These are phyloP conservation scores for Enchytraeus crypticus DNA, from an alignment of 2,888 invertebrate genomes.

Conservation along the genomic window DNA sequence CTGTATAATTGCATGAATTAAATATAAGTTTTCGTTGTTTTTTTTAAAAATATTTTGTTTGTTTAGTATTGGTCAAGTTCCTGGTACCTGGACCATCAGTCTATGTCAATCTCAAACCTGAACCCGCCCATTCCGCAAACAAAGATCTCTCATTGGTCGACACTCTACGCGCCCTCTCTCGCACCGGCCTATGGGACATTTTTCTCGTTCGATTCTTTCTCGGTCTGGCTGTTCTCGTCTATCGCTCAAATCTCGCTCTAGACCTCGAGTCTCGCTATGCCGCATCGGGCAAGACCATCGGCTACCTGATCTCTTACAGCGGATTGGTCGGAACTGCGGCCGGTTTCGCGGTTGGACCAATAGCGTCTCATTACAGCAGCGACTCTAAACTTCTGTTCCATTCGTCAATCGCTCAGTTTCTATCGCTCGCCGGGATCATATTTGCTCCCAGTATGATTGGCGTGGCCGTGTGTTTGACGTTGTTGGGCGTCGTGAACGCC, in stretches of 20 bases:
- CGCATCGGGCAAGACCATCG: conserved; percentile 35
- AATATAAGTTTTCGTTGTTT: too few species aligned
- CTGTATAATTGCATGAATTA: too few species aligned
- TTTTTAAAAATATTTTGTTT: too few species aligned
- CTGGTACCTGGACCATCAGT: too few species aligned
- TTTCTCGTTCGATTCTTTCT: conserved; percentile 43
- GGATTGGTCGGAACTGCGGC: conserved; percentile 37
- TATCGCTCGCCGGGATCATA: conserved; percentile 26
- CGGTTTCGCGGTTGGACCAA: conserved; percentile 39
- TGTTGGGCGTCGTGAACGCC: conserved; percentile 39
- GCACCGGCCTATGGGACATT: conserved; percentile 44
- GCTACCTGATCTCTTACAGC: conserved; percentile 44
- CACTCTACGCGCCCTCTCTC: too few species aligned
- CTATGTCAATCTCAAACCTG: too few species aligned
- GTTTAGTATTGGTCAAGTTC: too few species aligned
- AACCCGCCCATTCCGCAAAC: too few species aligned
- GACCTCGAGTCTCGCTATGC: conserved; percentile 37
- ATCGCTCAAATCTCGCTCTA: conserved; percentile 40
- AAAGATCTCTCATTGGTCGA: too few species aligned
- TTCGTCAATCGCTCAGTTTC: conserved; percentile 31
- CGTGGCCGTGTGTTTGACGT: conserved; percentile 33
- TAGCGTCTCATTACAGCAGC: conserved; percentile 32
- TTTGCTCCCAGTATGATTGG: conserved; percentile 32
- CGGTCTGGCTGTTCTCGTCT: conserved; percentile 42
- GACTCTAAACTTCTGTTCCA: conserved; percentile 33